phyloP scores from a whole-genome alignment of 2,888 invertebrate genomes.

The Phortica magna region DNA sequence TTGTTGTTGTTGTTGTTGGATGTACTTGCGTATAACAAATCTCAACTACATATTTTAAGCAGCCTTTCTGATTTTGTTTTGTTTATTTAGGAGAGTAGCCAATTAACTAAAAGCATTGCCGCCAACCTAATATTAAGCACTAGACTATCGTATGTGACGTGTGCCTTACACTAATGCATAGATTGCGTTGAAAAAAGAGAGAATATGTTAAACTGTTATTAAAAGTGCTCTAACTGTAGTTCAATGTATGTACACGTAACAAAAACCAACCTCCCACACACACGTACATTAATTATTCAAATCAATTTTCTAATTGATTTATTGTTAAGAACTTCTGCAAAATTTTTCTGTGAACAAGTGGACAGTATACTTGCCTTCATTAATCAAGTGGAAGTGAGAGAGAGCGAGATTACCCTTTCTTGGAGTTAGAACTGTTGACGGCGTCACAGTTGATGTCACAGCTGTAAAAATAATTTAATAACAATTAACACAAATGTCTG shows the following conservation, averaged over 20 bases:
- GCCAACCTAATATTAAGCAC: too few species aligned
- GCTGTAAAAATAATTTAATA: constrained; percentile 22
- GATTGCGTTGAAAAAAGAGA: too few species aligned
- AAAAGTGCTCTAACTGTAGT: too few species aligned
- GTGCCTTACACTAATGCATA: too few species aligned
- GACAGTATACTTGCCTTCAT: neutral
- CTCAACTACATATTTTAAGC: neutral
- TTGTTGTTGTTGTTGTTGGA: neutral
- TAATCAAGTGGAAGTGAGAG: neutral
- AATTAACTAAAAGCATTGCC: too few species aligned
- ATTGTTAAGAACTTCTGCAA: constrained; percentile 18
- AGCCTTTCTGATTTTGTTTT: too few species aligned
- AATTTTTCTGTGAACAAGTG: neutral
- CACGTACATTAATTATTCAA: constrained; percentile 20
- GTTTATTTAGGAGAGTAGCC: too few species aligned
- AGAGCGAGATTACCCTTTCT: too few species aligned
- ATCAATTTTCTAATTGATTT: constrained; percentile 32
- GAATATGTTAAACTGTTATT: too few species aligned
- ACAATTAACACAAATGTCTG: constrained; percentile 23
- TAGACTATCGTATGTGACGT: neutral
- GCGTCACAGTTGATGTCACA: neutral
- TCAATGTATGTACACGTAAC: too few species aligned
- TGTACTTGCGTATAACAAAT: neutral
- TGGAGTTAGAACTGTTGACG: neutral
- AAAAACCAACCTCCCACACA: constrained; percentile 2